These are phyloP conservation scores for Matsumurasca onukii DNA, from an alignment of 1,140 invertebrate genomes.

Conservation along the genomic window DNA sequence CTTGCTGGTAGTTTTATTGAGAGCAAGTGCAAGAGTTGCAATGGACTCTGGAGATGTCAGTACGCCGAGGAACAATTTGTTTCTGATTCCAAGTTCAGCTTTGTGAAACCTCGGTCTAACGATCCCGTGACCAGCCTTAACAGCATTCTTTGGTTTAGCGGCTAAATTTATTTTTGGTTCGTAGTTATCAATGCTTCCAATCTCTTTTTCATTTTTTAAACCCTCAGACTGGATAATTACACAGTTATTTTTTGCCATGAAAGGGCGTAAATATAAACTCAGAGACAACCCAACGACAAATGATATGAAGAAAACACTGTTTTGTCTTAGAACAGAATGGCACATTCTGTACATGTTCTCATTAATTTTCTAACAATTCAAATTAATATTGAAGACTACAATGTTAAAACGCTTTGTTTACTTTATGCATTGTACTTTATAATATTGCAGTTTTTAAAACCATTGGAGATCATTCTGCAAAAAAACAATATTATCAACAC, in stretches of 20 bases:
- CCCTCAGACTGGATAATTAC: conserved; percentile 29
- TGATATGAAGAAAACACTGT: conserved; percentile 38
- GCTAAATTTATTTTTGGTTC: conserved; percentile 58
- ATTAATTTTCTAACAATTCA: background rate
- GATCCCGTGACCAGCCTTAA: conserved; percentile 55
- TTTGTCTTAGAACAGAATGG: conserved; percentile 36
- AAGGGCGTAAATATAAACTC: conserved; percentile 47
- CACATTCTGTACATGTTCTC: conserved; percentile 31
- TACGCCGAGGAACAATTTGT: conserved; percentile 85
- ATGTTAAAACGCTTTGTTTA: too few species aligned
- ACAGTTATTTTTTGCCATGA: conserved; percentile 42
- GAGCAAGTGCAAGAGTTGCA: conserved; percentile 65
- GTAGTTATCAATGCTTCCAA: conserved; percentile 50
- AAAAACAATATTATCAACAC: background rate
- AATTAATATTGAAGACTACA: background rate
- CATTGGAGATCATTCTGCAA: background rate
- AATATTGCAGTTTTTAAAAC: background rate
- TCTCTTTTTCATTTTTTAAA: background rate
- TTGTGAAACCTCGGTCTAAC: conserved; percentile 87
- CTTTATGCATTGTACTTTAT: background rate
- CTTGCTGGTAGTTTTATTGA: conserved; percentile 79
- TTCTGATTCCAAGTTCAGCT: conserved; percentile 86
- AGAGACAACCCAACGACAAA: conserved; percentile 43
- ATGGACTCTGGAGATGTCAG: conserved; percentile 72
- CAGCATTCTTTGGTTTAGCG: conserved; percentile 53